A percentile compares a stretch with the other conserved stretches of the same genome.
Conservation (phyloP, 1,140 invertebrate species). For the Drosophila kurseongensis region DNA sequence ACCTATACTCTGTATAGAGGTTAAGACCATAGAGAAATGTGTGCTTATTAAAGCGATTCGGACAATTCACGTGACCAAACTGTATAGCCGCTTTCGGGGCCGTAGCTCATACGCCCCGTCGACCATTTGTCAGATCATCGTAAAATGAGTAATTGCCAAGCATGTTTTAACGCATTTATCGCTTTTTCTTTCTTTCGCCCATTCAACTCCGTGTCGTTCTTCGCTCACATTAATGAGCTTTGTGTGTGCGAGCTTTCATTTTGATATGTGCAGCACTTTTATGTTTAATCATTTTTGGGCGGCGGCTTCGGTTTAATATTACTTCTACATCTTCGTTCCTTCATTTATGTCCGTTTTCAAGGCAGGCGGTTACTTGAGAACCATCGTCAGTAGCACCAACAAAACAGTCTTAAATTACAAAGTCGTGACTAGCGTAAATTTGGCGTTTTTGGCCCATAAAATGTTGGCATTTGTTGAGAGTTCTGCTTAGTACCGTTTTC, state of each 20-base stretch:
- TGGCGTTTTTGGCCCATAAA: conserved; percentile 52
- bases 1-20: too few species aligned
- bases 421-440: conserved; percentile 69
- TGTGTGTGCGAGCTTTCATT: conserved; percentile 41
- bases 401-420: conserved; percentile 61
- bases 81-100: conserved; percentile 11
- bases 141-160: conserved; percentile 75
- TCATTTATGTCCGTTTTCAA: conserved; percentile 4
- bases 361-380: background rate
- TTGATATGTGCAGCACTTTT: conserved; percentile 64
- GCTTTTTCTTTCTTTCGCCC: conserved; percentile 6
- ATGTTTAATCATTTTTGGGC: conserved; percentile 72
- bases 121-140: conserved; percentile 63
- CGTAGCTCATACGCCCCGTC: conserved; percentile 62
- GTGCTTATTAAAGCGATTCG: conserved; percentile 61
- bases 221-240: conserved; percentile 55
- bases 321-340: conserved; percentile 47
- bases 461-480: conserved; percentile 46
- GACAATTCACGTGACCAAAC: conserved; percentile 47
- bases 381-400: conserved; percentile 15
- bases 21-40: too few species aligned
- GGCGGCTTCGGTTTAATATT: conserved; percentile 49
- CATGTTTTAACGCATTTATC: conserved; percentile 67
- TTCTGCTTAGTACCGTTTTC: conserved; percentile 4
- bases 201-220: background rate